Evolutionary conservation across 2,888 invertebrate genomes (phyloP).

Genomic region (Cephus nigrinus): DNA sequence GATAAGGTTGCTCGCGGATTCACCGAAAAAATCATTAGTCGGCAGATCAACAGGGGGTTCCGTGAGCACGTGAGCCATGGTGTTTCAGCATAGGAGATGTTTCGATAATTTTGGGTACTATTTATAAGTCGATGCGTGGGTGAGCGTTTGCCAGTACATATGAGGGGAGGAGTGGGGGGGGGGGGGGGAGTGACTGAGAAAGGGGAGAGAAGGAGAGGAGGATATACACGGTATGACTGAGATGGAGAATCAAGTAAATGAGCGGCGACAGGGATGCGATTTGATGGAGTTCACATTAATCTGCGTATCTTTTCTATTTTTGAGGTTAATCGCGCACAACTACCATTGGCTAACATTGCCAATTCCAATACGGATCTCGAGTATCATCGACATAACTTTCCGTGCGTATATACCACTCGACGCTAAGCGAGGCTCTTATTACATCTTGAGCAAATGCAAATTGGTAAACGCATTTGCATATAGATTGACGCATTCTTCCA

Average conservation of each 20-base stretch:
- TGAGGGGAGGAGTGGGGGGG: not conserved
- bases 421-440: constrained; percentile 27
- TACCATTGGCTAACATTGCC: not conserved
- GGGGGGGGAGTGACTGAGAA: not conserved
- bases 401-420: no score
- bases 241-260: no score
- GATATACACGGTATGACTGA: no score
- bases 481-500: constrained; percentile 36
- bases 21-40: not conserved
- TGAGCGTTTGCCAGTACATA: not conserved
- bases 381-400: no score
- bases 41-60: not conserved
- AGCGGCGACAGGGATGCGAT: no score
- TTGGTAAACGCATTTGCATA: constrained; percentile 46
- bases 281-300: no score
- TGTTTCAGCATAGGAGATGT: not conserved
- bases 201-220: not conserved
- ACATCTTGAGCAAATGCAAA: constrained; percentile 40
- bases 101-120: not conserved
- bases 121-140: no score
- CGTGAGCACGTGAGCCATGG: not conserved
- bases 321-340: not conserved
- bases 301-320: not conserved
- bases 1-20: not conserved
- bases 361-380: not conserved